Conservation (phyloP, 2,888 invertebrate genomes). For the Nemotelus pantherinus region DNA sequence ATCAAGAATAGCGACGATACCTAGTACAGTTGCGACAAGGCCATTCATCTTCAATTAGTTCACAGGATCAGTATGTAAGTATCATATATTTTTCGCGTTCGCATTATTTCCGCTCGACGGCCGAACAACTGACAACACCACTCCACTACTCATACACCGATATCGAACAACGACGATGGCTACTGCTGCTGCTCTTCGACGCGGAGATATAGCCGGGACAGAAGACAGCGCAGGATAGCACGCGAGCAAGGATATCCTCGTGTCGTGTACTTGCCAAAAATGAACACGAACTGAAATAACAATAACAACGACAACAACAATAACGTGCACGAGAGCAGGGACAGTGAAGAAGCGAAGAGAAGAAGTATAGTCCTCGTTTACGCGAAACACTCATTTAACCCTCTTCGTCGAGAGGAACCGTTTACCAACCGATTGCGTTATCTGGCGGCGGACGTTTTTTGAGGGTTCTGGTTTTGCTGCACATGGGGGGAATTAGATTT, state of each 20-base stretch:
- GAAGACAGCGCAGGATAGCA: slow-evolving; percentile 1
- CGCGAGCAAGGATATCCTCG: slow-evolving; percentile 22
- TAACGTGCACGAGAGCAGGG: background rate
- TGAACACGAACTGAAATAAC: slow-evolving; percentile 14
- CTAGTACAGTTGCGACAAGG: slow-evolving; percentile 38
- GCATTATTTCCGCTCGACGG: slow-evolving; percentile 30
- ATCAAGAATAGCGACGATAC: slow-evolving; percentile 38
- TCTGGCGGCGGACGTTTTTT: background rate
- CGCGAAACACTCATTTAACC: slow-evolving; percentile 24
- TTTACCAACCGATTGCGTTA: too few species aligned
- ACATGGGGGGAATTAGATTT: slow-evolving; percentile 14
- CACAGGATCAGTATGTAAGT: slow-evolving; percentile 10
- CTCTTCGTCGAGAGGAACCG: background rate
- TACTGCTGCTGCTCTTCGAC: background rate
- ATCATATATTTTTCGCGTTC: background rate
- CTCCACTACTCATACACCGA: slow-evolving; percentile 29
- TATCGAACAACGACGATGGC: background rate
- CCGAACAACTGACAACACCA: slow-evolving; percentile 18
- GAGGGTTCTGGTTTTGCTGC: slow-evolving; percentile 1
- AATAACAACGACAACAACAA: slow-evolving; percentile 24
- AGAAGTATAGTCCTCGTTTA: slow-evolving; percentile 22
- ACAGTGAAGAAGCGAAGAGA: slow-evolving; percentile 21
- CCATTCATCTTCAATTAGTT: slow-evolving; percentile 43
- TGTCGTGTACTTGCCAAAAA: slow-evolving; percentile 35
- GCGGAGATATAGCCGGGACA: background rate